Evolutionary conservation across 2,797 vertebrate genomes (phyloP), one percentile per base, ranked within the genome.

Genomic region (Poecile montanus): DNA sequence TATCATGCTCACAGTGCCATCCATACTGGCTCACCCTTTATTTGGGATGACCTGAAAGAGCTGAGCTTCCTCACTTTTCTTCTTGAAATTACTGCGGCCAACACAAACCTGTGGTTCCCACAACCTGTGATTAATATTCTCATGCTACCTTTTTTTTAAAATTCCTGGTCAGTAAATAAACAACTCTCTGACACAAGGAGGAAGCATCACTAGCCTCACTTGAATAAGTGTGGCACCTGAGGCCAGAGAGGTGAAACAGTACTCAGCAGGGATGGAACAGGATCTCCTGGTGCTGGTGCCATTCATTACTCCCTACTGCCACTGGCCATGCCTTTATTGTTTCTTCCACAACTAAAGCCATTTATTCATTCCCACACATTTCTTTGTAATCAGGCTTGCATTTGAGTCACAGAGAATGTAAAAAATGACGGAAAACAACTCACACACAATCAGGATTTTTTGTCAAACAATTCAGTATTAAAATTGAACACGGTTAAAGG

Each of bases 151-250:
- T 62, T 83, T 62, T 56, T 47, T 21, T 42, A 44, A 21, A 57
- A 66, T 54, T 21, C 16, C 70, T 42, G 66, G 47, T 62, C 63
- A 81, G 38, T 85, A 89, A 93, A 94, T 68, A 89, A 91, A 82
- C 72, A 94, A 70, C 78, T 78, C n/a, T 53, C 51, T 74, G 82
- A 75, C 74, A 95, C 48, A 23, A 87, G 51, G 50, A 89, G 47
- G 91, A 87, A 83, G 85, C 40, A 88, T 14, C 62, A 76, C 22
- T 22, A 58, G 60, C 74, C 65, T 66, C 36, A 45, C 77, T 40
- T 45, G 36, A 76, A 56, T 36, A 72, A 81, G 51, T 32, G 48
- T 34, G 42, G 61, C 53, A 85, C 87, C 93, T 34, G 48, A 94
- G 91, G 89, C 92, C 22, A 68, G 44, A 45, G 51, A 85, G 51